phyloP scores from a whole-genome alignment of 92 coral and sea anemone genomes.

The Heliopora coerulea region DNA sequence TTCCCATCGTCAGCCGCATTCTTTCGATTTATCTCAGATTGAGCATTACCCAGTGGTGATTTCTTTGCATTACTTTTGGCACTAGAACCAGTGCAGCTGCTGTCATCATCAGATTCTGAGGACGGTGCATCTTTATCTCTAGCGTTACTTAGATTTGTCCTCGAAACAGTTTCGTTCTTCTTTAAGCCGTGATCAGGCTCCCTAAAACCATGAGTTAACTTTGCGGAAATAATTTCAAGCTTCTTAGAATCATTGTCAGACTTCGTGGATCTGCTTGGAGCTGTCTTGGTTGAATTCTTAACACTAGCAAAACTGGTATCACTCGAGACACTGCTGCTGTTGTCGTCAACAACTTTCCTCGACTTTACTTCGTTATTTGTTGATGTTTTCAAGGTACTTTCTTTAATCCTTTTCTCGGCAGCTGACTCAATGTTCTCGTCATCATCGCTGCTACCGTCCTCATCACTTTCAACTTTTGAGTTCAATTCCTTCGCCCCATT shows the following conservation, averaged over 20 bases:
- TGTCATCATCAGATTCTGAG: background rate
- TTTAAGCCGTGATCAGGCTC: too few relatives aligned
- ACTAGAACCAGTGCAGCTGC: background rate
- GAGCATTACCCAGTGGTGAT: background rate
- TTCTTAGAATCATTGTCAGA: background rate
- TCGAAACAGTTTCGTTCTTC: too few relatives aligned
- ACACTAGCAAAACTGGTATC: background rate
- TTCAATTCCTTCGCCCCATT: background rate
- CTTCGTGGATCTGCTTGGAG: background rate
- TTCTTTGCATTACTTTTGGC: background rate
- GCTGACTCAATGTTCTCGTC: background rate
- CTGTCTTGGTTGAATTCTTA: background rate
- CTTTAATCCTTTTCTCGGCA: background rate
- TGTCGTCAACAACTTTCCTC: background rate
- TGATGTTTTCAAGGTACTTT: background rate
- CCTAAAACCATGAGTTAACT: too few relatives aligned
- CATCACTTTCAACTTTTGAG: background rate
- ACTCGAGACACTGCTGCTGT: slow-evolving; percentile 5
- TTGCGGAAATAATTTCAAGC: background rate
- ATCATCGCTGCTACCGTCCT: background rate
- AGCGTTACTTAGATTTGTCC: too few relatives aligned
- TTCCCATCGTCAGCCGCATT: background rate
- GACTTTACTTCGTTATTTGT: background rate
- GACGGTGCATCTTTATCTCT: background rate
- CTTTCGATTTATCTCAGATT: too few relatives aligned